A percentile compares a stretch with the other conserved stretches of the same genome.
phyloP scores from a whole-genome alignment of 2,888 invertebrate genomes.

The Scotopteryx bipunctaria region DNA sequence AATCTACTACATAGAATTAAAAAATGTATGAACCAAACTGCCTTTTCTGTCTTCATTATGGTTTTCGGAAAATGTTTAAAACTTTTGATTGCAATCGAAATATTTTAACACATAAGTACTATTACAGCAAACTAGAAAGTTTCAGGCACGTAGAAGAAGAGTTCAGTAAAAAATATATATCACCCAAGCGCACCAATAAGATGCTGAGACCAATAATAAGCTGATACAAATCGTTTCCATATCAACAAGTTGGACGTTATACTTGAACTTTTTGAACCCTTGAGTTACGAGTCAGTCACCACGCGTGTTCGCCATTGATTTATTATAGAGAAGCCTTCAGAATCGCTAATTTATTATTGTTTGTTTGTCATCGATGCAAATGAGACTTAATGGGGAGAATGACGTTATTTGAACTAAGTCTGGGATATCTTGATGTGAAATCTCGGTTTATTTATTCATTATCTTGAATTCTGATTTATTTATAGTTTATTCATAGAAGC shows the following conservation, averaged over 20 bases:
- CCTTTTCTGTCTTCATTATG: too few species aligned
- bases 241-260: background rate
- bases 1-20: too few species aligned
- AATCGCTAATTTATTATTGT: constrained; percentile 54
- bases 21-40: too few species aligned
- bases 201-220: too few species aligned
- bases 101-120: too few species aligned
- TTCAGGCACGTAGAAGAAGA: too few species aligned
- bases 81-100: too few species aligned
- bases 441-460: constrained; percentile 20
- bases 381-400: constrained; percentile 27
- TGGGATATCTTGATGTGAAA: constrained; percentile 15
- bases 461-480: constrained; percentile 15
- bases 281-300: constrained; percentile 41
- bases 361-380: constrained; percentile 46
- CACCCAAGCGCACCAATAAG: too few species aligned
- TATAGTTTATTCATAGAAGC: constrained; percentile 7
- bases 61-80: too few species aligned
- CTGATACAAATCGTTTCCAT: constrained; percentile 21
- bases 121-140: too few species aligned
- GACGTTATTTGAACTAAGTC: constrained; percentile 17
- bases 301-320: constrained; percentile 53
- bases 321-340: constrained; percentile 47
- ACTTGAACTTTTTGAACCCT: constrained; percentile 10
- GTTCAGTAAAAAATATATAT: too few species aligned